These are phyloP conservation scores for Neosilurus mollespiculum DNA, from an alignment of 2,797 vertebrate genomes.

Conservation along the genomic window DNA sequence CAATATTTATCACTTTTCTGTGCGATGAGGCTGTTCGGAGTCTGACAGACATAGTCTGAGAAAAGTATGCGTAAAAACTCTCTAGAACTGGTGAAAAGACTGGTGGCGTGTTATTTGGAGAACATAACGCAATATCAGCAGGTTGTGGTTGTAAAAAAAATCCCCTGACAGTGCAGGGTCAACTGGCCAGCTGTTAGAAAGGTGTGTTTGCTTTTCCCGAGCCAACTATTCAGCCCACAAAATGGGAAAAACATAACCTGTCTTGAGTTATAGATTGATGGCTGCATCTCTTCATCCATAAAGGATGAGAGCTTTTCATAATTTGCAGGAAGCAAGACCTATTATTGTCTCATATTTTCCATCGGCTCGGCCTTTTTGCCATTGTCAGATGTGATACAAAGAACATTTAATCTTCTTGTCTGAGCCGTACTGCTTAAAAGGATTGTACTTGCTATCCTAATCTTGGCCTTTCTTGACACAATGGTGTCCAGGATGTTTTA, in stretches of 20 bases:
- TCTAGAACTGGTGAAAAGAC: neutral
- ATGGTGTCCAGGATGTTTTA: neutral
- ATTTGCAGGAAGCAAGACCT: neutral
- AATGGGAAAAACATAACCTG: neutral
- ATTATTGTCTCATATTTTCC: neutral
- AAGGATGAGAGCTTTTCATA: neutral
- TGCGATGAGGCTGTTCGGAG: neutral
- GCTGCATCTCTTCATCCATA: neutral
- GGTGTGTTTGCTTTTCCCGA: neutral
- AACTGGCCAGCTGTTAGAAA: slow-evolving; percentile 5
- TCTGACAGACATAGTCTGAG: neutral
- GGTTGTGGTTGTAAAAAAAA: neutral
- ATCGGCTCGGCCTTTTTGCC: neutral
- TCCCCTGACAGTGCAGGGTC: neutral
- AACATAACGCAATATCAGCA: slow-evolving; percentile 26
- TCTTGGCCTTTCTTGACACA: neutral
- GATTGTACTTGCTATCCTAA: neutral
- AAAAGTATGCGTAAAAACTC: neutral
- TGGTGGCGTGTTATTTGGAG: neutral
- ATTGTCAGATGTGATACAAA: neutral
- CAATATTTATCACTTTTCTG: neutral
- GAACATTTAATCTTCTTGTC: neutral
- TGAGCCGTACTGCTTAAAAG: neutral
- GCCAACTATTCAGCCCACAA: neutral
- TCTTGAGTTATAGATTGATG: neutral